A percentile compares a stretch with the other conserved stretches of the same genome.
phyloP scores from a whole-genome alignment of 2,113 vertebrate species.

The Solea senegalensis region DNA sequence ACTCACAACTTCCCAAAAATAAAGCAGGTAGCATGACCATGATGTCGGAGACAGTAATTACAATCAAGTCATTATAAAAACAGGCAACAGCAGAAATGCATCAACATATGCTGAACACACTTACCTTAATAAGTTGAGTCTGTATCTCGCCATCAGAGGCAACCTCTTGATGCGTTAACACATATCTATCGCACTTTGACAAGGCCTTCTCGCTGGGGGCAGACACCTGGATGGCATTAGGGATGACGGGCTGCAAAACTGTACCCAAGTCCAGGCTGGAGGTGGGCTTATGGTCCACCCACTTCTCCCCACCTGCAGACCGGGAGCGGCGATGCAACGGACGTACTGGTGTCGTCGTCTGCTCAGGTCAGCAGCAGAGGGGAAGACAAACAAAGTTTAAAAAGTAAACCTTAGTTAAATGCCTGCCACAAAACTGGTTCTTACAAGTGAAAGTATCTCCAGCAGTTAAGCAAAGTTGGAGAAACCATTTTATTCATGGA shows the following conservation, averaged over 20 bases:
- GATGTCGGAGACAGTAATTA: too few relatives aligned
- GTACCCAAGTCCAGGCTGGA: conserved; percentile 90
- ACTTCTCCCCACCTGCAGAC: conserved; percentile 90
- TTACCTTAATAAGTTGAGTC: conserved; percentile 95
- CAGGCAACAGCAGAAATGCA: background rate
- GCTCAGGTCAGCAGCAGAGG: conserved; percentile 17
- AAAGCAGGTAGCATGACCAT: too few relatives aligned
- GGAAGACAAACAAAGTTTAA: too few relatives aligned
- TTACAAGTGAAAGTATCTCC: too few relatives aligned
- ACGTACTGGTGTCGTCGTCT: conserved; percentile 85
- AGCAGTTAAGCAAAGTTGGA: too few relatives aligned
- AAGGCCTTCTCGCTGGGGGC: conserved; percentile 89
- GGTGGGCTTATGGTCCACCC: conserved; percentile 95
- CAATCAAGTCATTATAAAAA: too few relatives aligned
- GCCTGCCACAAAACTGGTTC: fast-evolving
- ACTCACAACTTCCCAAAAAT: too few relatives aligned
- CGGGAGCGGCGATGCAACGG: conserved; percentile 86
- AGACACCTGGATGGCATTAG: conserved; percentile 89
- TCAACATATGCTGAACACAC: background rate
- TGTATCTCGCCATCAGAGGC: conserved; percentile 95
- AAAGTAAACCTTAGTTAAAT: background rate
- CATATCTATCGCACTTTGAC: conserved; percentile 95
- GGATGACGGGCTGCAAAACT: conserved; percentile 91
- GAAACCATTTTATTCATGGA: too few relatives aligned
- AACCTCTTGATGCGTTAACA: conserved; percentile 96